Conservation (phyloP, 1,140 invertebrate genomes). For the Drosophila truncata region DNA sequence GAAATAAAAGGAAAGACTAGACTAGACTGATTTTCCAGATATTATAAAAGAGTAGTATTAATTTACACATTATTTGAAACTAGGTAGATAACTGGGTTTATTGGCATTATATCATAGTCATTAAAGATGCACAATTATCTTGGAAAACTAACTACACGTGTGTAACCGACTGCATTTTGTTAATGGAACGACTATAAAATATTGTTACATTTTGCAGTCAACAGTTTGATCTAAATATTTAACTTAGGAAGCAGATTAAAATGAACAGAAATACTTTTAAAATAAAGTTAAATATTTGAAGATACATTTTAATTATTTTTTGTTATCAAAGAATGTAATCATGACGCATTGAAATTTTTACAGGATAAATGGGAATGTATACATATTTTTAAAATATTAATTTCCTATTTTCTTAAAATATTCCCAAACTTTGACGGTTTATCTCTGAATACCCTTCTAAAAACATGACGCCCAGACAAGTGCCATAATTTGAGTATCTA, state of each 20-base stretch:
- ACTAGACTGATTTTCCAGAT: neutral
- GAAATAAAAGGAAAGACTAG: slow-evolving; percentile 6
- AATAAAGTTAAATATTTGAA: too few relatives aligned
- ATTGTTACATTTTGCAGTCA: neutral
- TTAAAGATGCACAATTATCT: neutral
- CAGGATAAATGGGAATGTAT: too few relatives aligned
- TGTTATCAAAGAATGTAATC: neutral
- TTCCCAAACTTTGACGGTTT: neutral
- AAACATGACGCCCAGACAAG: neutral
- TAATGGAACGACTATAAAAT: too few relatives aligned
- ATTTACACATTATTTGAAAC: neutral
- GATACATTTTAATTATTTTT: neutral
- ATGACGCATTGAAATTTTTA: too few relatives aligned
- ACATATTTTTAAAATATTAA: too few relatives aligned
- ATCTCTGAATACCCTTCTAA: neutral
- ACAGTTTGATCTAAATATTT: too few relatives aligned
- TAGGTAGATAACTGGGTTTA: neutral
- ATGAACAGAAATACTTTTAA: too few relatives aligned
- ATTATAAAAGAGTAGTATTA: neutral
- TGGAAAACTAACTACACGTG: neutral
- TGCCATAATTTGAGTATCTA: slow-evolving; percentile 37
- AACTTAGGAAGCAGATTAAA: too few relatives aligned
- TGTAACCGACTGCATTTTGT: neutral
- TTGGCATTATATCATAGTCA: neutral
- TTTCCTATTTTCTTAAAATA: too few relatives aligned